Evolutionary conservation across 2,888 invertebrate species (phyloP).

Genomic region (Selenia dentaria): DNA sequence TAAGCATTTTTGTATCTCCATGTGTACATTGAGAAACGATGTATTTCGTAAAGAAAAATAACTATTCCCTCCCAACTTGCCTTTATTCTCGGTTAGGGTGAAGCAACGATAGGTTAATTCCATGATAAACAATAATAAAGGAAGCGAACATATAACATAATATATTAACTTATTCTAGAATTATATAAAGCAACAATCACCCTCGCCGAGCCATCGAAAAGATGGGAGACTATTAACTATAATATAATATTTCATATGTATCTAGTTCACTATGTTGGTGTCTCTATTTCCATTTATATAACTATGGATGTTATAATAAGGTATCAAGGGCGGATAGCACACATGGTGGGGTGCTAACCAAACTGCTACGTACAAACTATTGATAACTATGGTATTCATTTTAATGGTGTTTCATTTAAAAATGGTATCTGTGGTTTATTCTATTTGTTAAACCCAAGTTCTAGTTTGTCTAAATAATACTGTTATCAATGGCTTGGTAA

Average conservation of each 20-base stretch:
- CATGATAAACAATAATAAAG: conserved; percentile 69
- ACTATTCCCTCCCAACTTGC: conserved; percentile 44
- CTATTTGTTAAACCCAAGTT: conserved; percentile 73
- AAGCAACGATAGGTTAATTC: conserved; percentile 54
- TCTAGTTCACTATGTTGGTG: conserved; percentile 81
- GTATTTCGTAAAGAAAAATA: conserved; percentile 56
- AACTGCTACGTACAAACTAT: conserved; percentile 68
- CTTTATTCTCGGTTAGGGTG: conserved; percentile 52
- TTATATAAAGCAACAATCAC: conserved; percentile 59
- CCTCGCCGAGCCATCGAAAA: conserved; percentile 54
- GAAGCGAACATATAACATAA: conserved; percentile 74
- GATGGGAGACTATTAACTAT: conserved; percentile 49
- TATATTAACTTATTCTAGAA: conserved; percentile 74
- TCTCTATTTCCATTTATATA: conserved; percentile 78
- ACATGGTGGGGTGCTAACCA: conserved; percentile 49
- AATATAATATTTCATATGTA: conserved; percentile 66
- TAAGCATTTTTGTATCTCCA: conserved; percentile 5
- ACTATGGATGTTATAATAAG: conserved; percentile 67
- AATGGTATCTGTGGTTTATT: conserved; percentile 72
- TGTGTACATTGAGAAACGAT: conserved; percentile 21
- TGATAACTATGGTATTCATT: conserved; percentile 68
- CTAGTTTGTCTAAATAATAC: conserved; percentile 83
- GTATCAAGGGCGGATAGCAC: conserved; percentile 59
- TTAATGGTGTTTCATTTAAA: conserved; percentile 61
- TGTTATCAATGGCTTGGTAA: conserved; percentile 84